These are phyloP conservation scores for Harpalus rubripes DNA, from an alignment of 2,888 invertebrate genomes.

Conservation along the genomic window DNA sequence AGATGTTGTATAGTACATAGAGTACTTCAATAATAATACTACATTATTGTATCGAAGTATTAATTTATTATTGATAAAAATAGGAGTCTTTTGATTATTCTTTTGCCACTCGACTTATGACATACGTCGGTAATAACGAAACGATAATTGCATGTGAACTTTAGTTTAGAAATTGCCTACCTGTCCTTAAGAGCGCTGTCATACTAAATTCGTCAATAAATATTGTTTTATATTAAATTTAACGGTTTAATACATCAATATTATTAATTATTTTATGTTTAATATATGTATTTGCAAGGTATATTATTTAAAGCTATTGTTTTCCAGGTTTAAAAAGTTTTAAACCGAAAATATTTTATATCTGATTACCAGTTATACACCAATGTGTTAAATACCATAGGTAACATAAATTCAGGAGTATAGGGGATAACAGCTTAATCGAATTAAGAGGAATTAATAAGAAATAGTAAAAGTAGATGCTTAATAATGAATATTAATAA, in stretches of 20 bases:
- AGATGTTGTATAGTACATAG: background rate
- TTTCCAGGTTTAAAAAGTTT: too few species aligned
- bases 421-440: too few species aligned
- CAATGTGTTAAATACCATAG: too few species aligned
- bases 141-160: slow-evolving; percentile 12
- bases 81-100: slow-evolving; percentile 47
- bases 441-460: too few species aligned
- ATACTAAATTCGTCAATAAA: background rate
- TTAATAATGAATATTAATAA: too few species aligned
- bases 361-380: too few species aligned
- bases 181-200: slow-evolving; percentile 33
- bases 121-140: slow-evolving; percentile 61
- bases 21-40: slow-evolving; percentile 26
- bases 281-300: background rate
- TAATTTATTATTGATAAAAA: slow-evolving; percentile 56
- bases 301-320: background rate
- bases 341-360: too few species aligned
- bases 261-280: background rate
- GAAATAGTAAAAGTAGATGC: too few species aligned
- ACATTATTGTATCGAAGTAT: slow-evolving; percentile 36
- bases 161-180: slow-evolving; percentile 11
- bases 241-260: background rate
- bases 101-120: slow-evolving; percentile 56
- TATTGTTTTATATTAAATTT: background rate
- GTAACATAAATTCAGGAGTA: too few species aligned